Evolutionary conservation across 2,113 vertebrate genomes (phyloP).

Genomic region (Scolopax mira): DNA sequence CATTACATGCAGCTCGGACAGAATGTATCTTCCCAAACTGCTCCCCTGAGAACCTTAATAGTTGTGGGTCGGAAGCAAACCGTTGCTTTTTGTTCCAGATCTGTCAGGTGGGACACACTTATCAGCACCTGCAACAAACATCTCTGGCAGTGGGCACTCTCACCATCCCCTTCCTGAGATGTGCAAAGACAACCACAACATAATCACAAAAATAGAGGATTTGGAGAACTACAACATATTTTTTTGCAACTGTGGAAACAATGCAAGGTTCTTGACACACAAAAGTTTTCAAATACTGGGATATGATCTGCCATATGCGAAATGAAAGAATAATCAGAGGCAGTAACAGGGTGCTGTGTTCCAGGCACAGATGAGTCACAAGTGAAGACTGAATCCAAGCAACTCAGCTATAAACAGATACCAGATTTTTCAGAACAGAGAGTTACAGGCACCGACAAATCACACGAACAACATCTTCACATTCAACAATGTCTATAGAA

Average conservation of each 20-base stretch:
- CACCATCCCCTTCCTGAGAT: background rate
- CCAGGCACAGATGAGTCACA: background rate
- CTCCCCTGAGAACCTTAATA: background rate
- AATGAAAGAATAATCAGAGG: background rate
- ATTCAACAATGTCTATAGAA: background rate
- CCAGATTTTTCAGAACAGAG: background rate
- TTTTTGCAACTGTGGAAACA: background rate
- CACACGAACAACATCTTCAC: background rate
- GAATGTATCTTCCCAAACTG: background rate
- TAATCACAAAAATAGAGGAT: background rate
- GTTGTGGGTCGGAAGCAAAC: background rate
- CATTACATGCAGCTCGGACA: background rate
- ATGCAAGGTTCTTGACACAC: background rate
- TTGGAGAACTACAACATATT: background rate
- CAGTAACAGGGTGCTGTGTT: background rate
- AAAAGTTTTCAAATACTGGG: background rate
- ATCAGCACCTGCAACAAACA: background rate
- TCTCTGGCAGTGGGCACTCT: background rate
- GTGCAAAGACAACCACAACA: background rate
- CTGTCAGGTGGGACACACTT: background rate
- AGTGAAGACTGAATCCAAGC: background rate
- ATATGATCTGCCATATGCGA: background rate
- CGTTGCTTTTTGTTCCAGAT: background rate
- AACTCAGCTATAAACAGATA: background rate
- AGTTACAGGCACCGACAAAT: background rate